Evolutionary conservation across 2,797 vertebrate species (phyloP), one percentile per base, ranked within the genome.

Genomic region (Gephyroberyx darwinii): DNA sequence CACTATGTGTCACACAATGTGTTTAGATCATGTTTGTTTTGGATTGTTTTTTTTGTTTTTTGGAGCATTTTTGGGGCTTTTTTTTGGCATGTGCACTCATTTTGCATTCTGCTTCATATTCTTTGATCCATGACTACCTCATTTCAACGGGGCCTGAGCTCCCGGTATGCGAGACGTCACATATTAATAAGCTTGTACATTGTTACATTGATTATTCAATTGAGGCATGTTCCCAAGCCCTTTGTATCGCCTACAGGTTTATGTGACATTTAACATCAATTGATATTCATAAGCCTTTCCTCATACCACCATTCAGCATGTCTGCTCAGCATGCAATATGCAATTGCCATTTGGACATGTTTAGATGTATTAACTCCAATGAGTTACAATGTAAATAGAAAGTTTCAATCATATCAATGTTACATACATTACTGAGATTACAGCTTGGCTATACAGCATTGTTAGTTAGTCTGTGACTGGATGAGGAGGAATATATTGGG

Each of bases 211-310:
- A 76, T 71, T 69, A 71, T 78, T 78, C 60, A 60, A 13, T 64
- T 10, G 35, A 50, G 52, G 65, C 56, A 5, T 22, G 69, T 58
- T 71, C 52, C 58, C 56, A 7, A 48, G 52, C 65, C 53, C 47
- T 61, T 69, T 73, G 65, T 56, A 39, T 48, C 22, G 4, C 50
- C 58, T 20, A 35, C 8, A 60, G 75, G 51, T 65, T 69, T 69
- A 48, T 60, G 39, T 65, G 69, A 68, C 75, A 78, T 83, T 78
- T 71, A 52, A 63, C 69, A 80, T 61, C 13, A 60, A 74, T 71
- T 81, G 54, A 53, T 55, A 74, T 76, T 73, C 59, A 67, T 31
- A 55, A 20, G 48, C 39, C 19, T 64, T 60, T 57, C 19, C 66
- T 57, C 26, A 19, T 12, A 33, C 56, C 19, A 53, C 45, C 68